Evolutionary conservation across 1,140 invertebrate genomes (phyloP), one percentile per base, ranked within the genome.

Genomic region (Neodiprion pinetum): DNA sequence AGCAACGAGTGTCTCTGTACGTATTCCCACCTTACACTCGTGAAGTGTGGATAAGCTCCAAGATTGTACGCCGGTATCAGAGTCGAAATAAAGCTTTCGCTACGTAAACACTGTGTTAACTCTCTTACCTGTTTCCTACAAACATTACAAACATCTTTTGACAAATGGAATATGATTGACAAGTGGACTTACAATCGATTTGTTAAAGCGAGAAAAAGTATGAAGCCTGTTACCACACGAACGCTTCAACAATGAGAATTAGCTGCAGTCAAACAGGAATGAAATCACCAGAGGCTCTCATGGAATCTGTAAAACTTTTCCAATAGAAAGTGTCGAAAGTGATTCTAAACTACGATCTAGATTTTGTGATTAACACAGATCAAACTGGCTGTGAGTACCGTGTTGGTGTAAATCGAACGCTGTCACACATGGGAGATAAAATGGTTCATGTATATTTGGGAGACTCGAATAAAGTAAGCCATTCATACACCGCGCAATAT

Each of bases 181-280:
- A 74, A 70, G 9, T 79, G 75, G 73, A 78, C 74, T 1, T 80
- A 76, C 66, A 71, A 80, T 50, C 73, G 72, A 21, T 80, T 81
- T 76, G 12, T 66, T 7, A 73, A 81, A 76, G 72, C 71, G 12
- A 53, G 79, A 73, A n/a, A 71, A 49, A 65, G 74, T 70, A 71
- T 76, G 40, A 40, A 72, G 21, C 76, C 79, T 74, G 75, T 80
- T 7, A 80, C 77, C 17, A 80, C 77, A 23, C 50, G 75, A 65
- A 76, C 76, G 75, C 53, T 79, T 11, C 73, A 79, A 72, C 74
- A 77, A 67, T 78, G 76, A 76, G 77, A 71, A 50, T 74, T 80
- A 28, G 67, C 79, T 74, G 72, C 79, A 53, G 76, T 1, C 50
- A 53, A 53, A 53, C 50, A 1, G 1, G n/a, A 53, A 53, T 53